Percentiles rank a stretch among this genome's conserved stretches.
Conservation (phyloP, 1,140 invertebrate genomes). For the Cephus cinctus region DNA sequence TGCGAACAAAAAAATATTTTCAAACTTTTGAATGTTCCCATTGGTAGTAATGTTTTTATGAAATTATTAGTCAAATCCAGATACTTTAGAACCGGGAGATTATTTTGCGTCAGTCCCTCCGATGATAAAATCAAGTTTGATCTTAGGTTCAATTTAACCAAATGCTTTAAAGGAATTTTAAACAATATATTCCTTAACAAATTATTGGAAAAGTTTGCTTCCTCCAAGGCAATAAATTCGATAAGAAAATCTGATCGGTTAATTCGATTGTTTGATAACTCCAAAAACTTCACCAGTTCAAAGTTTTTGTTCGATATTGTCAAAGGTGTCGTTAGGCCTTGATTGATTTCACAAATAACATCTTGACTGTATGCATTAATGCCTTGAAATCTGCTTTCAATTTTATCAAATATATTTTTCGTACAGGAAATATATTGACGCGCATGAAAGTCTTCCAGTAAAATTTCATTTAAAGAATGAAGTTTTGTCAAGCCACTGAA, state of each 20-base stretch:
- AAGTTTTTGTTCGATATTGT: neutral
- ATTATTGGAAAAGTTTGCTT: slow-evolving; percentile 19
- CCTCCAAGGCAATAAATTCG: slow-evolving; percentile 5
- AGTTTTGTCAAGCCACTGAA: slow-evolving; percentile 8
- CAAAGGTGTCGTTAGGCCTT: neutral
- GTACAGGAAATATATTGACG: slow-evolving; percentile 11
- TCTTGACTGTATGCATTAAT: neutral
- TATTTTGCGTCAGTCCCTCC: slow-evolving; percentile 15
- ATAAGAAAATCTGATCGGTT: slow-evolving; percentile 1
- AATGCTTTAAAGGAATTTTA: slow-evolving; percentile 12
- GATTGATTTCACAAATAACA: slow-evolving; percentile 4
- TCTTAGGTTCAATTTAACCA: slow-evolving; percentile 21
- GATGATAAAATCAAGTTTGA: slow-evolving; percentile 19
- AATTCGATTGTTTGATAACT: slow-evolving; percentile 10
- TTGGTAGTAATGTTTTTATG: slow-evolving; percentile 15
- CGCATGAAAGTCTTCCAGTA: neutral
- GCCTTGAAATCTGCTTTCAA: slow-evolving; percentile 7
- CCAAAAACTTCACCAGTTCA: neutral
- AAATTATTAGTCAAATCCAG: slow-evolving; percentile 27
- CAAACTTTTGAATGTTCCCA: slow-evolving; percentile 19
- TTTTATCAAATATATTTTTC: slow-evolving; percentile 7
- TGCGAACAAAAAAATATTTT: slow-evolving; percentile 25
- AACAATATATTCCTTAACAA: slow-evolving; percentile 6
- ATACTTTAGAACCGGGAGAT: slow-evolving; percentile 22
- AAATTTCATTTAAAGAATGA: slow-evolving; percentile 12